phyloP scores from a whole-genome alignment of 2,797 vertebrate species.

The Channallabes apus region DNA sequence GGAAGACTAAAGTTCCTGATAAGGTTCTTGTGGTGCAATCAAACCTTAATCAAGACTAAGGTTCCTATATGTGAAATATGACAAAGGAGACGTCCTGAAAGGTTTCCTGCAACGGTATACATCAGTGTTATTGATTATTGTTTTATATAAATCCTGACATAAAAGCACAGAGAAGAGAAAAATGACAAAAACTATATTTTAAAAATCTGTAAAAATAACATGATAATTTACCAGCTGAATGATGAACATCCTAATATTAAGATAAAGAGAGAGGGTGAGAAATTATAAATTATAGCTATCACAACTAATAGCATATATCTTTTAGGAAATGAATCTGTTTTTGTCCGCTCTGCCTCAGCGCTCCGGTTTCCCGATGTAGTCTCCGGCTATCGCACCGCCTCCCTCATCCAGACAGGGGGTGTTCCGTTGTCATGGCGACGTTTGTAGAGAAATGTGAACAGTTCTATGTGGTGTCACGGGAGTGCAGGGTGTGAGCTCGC shows the following conservation, averaged over 20 bases:
- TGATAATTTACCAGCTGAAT: background rate
- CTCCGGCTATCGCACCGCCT: slow-evolving; percentile 11
- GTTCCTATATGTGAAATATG: background rate
- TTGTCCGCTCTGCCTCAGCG: background rate
- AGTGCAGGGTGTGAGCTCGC: slow-evolving; percentile 4
- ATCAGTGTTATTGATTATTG: background rate
- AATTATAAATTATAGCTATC: background rate
- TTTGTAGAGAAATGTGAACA: slow-evolving; percentile 22
- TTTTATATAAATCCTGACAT: background rate
- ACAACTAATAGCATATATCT: background rate
- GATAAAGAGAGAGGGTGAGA: background rate
- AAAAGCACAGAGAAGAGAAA: background rate
- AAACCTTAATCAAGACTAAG: too few species aligned
- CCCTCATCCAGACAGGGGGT: background rate
- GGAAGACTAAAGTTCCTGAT: background rate
- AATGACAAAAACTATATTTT: background rate
- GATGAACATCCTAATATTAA: background rate
- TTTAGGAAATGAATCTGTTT: background rate
- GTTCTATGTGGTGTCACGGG: slow-evolving; percentile 16
- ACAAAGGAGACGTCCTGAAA: too few species aligned
- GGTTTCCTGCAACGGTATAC: too few species aligned
- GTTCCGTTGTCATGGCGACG: slow-evolving; percentile 31
- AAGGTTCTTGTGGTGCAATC: background rate
- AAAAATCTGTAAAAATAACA: background rate
- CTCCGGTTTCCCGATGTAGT: background rate